Evolutionary conservation across 2,797 vertebrate genomes (phyloP).

Genomic region (Odontamblyopus rebecca): DNA sequence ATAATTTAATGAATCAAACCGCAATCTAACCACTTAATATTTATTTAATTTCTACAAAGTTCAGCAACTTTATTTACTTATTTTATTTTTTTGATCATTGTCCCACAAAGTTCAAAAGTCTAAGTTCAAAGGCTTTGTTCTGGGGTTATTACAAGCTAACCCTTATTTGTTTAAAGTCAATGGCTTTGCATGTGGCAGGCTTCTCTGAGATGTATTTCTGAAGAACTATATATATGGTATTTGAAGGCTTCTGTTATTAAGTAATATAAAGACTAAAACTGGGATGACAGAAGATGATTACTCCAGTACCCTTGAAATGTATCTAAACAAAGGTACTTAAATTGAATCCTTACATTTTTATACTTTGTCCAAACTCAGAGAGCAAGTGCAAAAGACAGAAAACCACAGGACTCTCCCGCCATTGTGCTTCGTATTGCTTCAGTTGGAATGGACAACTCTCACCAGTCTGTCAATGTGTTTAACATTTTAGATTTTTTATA

Average conservation of each 20-base stretch:
- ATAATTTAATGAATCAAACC: background rate
- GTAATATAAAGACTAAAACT: background rate
- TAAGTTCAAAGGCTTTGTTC: constrained; percentile 60
- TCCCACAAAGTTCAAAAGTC: constrained; percentile 56
- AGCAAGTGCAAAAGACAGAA: constrained; percentile 67
- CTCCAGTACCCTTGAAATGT: constrained; percentile 27
- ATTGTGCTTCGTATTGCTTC: constrained; percentile 64
- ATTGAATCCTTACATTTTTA: constrained; percentile 66
- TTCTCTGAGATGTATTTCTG: constrained; percentile 70
- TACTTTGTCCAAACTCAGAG: constrained; percentile 66
- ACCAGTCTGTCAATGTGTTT: constrained; percentile 20
- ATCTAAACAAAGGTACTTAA: constrained; percentile 67
- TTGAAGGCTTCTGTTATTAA: too few relatives aligned
- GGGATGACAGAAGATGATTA: background rate
- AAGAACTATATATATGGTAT: background rate
- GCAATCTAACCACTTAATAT: background rate
- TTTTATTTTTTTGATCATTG: background rate
- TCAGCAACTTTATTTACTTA: background rate
- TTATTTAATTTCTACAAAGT: background rate
- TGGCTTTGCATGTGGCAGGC: constrained; percentile 47
- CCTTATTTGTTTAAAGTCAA: constrained; percentile 45
- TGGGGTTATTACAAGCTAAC: constrained; percentile 64
- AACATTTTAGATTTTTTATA: background rate
- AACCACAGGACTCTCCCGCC: constrained; percentile 66
- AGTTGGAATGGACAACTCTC: constrained; percentile 52